Percentiles rank a stretch among this genome's conserved stretches.
These are phyloP conservation scores for Acrobasis repandana DNA, from an alignment of 2,888 invertebrate genomes.

Conservation along the genomic window DNA sequence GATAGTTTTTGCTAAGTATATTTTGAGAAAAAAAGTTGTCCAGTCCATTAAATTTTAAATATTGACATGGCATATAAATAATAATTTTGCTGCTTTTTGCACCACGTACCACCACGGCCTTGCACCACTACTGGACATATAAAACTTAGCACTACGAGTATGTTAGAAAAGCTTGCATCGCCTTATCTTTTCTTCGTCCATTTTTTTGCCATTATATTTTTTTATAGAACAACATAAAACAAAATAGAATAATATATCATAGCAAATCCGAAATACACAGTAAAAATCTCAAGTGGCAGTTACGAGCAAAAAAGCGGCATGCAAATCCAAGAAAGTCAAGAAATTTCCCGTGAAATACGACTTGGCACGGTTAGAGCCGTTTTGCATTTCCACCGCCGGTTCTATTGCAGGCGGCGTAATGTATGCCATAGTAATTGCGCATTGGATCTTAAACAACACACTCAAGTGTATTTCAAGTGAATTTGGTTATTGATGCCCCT, in stretches of 20 bases:
- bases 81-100: no score
- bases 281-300: background rate
- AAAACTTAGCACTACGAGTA: no score
- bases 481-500: background rate
- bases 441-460: conserved; percentile 26
- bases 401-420: conserved; percentile 27
- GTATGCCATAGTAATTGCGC: conserved; percentile 31
- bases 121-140: no score
- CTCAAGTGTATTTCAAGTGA: conserved; percentile 11
- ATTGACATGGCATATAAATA: no score
- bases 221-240: no score
- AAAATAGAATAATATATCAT: background rate
- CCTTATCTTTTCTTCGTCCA: no score
- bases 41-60: no score
- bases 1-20: no score
- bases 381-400: conserved; percentile 30
- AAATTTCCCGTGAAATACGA: conserved; percentile 18
- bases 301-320: conserved; percentile 3
- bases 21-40: no score
- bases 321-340: conserved; percentile 12
- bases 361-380: conserved; percentile 30
- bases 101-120: no score
- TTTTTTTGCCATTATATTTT: no score
- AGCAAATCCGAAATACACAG: background rate
- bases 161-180: no score